phyloP scores from a whole-genome alignment of 2,113 vertebrate species.

The Leuciscus idus region DNA sequence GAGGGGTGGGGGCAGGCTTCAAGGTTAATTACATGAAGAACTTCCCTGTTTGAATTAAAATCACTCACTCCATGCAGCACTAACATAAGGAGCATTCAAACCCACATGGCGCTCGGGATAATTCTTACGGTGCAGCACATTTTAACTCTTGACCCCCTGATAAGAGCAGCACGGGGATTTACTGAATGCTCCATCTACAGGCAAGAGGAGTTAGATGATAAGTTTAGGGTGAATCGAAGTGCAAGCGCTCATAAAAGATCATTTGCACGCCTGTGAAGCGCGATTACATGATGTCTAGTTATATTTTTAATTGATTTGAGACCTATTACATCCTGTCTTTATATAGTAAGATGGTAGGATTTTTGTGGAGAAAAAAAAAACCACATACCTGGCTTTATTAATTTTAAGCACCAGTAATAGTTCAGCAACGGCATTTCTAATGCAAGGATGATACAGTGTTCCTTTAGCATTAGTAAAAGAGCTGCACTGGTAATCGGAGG shows the following conservation, averaged over 20 bases:
- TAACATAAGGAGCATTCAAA: conserved; percentile 50
- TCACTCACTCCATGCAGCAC: conserved; percentile 51
- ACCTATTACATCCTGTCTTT: not conserved
- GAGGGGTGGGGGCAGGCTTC: conserved; percentile 53
- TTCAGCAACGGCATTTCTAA: not conserved
- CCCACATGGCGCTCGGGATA: conserved; percentile 43
- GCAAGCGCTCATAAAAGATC: conserved; percentile 21
- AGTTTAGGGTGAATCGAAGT: conserved; percentile 47
- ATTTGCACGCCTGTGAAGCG: conserved; percentile 7
- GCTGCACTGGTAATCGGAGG: not conserved
- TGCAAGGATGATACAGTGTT: not conserved
- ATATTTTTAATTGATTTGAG: conserved; percentile 40
- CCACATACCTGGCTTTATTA: not conserved
- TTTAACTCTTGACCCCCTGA: conserved; percentile 50
- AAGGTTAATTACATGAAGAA: conserved; percentile 63
- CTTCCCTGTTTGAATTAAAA: conserved; percentile 59
- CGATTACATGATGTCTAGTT: conserved; percentile 6
- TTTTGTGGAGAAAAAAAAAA: conserved; percentile 2
- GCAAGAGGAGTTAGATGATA: conserved; percentile 33
- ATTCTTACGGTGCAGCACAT: conserved; percentile 45
- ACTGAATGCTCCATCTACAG: conserved; percentile 38
- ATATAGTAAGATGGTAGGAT: not conserved
- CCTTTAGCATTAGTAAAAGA: not conserved
- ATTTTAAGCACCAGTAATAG: not conserved
- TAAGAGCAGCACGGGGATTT: conserved; percentile 51